Conservation (phyloP, 2,888 invertebrate genomes). For the Drosophila setosimentum region DNA sequence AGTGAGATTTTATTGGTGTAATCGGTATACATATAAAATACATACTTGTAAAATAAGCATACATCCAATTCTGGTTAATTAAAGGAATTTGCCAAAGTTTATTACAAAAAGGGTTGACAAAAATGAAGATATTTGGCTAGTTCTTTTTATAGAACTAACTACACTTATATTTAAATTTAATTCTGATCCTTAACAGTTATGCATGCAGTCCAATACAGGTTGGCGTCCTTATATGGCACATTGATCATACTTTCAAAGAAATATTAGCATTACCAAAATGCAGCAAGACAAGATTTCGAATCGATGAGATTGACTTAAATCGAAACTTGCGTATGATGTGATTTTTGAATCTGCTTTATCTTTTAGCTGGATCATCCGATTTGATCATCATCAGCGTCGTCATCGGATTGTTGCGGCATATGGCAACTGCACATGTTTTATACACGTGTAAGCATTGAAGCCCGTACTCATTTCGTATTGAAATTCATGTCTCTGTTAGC, state of each 20-base stretch:
- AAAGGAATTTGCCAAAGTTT: not conserved
- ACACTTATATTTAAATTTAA: constrained; percentile 30
- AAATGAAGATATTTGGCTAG: not conserved
- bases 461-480: constrained; percentile 56
- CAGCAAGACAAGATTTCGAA: constrained; percentile 14
- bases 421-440: constrained; percentile 19
- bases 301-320: constrained; percentile 22
- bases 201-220: constrained; percentile 22
- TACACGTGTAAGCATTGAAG: constrained; percentile 1
- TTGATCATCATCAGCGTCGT: constrained; percentile 39
- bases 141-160: constrained; percentile 5
- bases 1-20: not conserved
- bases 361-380: constrained; percentile 23
- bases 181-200: constrained; percentile 39
- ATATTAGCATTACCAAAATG: constrained; percentile 66
- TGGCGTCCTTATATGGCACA: constrained; percentile 55
- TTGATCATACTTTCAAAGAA: constrained; percentile 50
- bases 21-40: not conserved
- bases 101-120: not conserved
- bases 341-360: constrained; percentile 51
- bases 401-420: constrained; percentile 36
- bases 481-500: constrained; percentile 80
- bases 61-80: not conserved
- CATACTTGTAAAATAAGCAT: constrained; percentile 9
- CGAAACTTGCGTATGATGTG: constrained; percentile 51